A percentile compares a stretch with the other conserved stretches of the same genome.
These are phyloP conservation scores for Donacobius atricapilla DNA, from an alignment of 2,113 vertebrate species.

Conservation along the genomic window DNA sequence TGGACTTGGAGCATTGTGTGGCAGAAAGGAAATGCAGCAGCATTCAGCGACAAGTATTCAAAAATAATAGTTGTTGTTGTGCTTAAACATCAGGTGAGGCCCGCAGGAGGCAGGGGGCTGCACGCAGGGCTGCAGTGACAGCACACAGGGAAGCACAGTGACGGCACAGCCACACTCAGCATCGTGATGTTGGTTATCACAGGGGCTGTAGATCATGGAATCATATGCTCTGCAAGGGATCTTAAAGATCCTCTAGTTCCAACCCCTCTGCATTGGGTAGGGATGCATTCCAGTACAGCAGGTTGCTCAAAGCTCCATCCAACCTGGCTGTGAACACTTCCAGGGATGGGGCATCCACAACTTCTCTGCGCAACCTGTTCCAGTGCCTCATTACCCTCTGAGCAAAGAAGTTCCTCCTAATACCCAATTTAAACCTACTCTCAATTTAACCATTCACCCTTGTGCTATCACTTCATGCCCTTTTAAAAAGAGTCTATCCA, in stretches of 20 bases:
- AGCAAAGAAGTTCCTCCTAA: neutral
- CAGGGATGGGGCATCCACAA: neutral
- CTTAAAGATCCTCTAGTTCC: neutral
- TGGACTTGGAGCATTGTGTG: neutral
- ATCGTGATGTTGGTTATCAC: neutral
- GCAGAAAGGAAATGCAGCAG: neutral
- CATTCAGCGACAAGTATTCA: neutral
- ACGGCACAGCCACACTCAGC: neutral
- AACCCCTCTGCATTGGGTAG: neutral
- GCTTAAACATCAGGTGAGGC: neutral
- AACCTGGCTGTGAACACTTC: neutral
- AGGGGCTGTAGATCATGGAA: neutral
- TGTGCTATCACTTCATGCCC: neutral
- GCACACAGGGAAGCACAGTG: rapidly evolving
- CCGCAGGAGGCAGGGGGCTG: neutral
- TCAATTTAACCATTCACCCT: neutral
- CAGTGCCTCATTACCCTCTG: neutral
- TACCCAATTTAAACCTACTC: neutral
- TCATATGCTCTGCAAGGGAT: neutral
- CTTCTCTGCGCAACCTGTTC: neutral
- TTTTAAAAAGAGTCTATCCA: neutral
- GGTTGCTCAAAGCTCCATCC: neutral
- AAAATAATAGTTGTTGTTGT: neutral
- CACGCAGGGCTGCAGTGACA: rapidly evolving
- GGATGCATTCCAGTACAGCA: neutral